Conservation (phyloP, 2,888 invertebrate genomes). For the Thymelicus sylvestris region DNA sequence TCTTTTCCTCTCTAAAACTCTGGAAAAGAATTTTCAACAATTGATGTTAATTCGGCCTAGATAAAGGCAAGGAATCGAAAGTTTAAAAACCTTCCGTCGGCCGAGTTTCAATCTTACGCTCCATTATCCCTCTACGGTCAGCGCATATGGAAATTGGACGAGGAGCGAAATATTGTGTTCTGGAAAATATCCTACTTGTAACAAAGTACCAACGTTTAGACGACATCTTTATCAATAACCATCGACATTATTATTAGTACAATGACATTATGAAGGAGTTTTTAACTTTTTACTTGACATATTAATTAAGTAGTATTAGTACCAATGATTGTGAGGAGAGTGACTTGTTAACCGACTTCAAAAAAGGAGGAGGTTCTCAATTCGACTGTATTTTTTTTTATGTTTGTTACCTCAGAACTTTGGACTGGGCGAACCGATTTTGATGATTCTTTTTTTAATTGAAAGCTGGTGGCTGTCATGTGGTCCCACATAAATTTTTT, state of each 20-base stretch:
- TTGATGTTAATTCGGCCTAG: slow-evolving; percentile 4
- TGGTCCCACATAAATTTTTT: no score
- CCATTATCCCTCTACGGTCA: slow-evolving; percentile 82
- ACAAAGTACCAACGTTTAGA: not conserved
- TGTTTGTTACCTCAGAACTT: no score
- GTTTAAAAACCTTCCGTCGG: slow-evolving; percentile 72
- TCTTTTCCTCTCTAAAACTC: slow-evolving; percentile 7
- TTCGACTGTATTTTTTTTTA: no score
- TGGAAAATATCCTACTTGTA: slow-evolving; percentile 49
- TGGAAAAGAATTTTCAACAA: slow-evolving; percentile 30
- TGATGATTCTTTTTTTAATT: no score
- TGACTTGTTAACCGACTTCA: no score
- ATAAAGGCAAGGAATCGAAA: slow-evolving; percentile 45
- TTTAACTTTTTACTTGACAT: no score
- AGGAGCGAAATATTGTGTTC: slow-evolving; percentile 78
- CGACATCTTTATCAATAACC: not conserved
- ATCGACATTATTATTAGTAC: not conserved
- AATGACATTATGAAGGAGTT: no score
- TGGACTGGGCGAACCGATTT: no score
- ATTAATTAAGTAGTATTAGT: no score
- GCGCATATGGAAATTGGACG: slow-evolving; percentile 84
- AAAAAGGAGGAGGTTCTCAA: no score
- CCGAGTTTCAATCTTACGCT: slow-evolving; percentile 79
- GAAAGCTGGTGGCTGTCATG: no score
- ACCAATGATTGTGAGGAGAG: no score